Evolutionary conservation across 2,888 invertebrate genomes (phyloP).

Genomic region (Limnephilus marmoratus): DNA sequence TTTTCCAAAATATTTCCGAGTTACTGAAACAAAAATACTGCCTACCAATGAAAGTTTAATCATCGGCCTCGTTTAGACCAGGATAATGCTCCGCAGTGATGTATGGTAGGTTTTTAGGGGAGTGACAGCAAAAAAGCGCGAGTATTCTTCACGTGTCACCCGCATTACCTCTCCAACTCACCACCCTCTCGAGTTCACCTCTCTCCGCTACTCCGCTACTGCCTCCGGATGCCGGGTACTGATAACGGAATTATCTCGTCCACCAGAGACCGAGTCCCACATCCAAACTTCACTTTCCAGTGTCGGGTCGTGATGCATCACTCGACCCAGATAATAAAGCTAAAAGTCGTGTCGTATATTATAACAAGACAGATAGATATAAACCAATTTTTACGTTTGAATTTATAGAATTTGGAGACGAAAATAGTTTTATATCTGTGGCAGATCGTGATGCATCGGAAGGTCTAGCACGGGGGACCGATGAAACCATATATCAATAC

Average conservation of each 20-base stretch:
- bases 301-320: not conserved
- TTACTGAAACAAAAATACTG: not conserved
- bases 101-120: not conserved
- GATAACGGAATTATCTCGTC: constrained; percentile 16
- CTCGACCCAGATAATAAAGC: no score
- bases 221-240: not conserved
- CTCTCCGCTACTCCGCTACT: not conserved
- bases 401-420: no score
- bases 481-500: no score
- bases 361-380: no score
- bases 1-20: not conserved
- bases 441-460: no score
- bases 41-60: not conserved
- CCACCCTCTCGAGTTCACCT: not conserved
- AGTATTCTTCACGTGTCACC: constrained; percentile 22
- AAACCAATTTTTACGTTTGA: no score
- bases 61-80: not conserved
- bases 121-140: constrained; percentile 19
- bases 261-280: not conserved
- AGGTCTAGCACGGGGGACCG: no score
- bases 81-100: not conserved
- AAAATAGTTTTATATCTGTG: no score
- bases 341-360: no score
- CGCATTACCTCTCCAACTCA: not conserved
- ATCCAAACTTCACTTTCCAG: not conserved